Conservation (phyloP, 2,113 vertebrate species). For the Stigmatopora argus region DNA sequence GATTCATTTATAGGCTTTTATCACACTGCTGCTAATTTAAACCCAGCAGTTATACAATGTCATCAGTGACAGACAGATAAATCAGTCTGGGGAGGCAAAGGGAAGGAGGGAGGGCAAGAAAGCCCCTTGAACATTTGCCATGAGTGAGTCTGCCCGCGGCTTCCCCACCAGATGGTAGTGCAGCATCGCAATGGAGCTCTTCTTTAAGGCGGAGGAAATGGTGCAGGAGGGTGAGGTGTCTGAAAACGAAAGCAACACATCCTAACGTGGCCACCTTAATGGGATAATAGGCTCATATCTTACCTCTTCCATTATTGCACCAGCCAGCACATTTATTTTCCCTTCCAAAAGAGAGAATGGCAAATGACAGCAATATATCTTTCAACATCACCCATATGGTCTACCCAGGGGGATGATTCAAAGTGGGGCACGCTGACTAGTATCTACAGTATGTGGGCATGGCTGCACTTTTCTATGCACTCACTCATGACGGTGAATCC, state of each 20-base stretch:
- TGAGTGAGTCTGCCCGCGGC: conserved; percentile 12
- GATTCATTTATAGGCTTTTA: conserved; percentile 55
- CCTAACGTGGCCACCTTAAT: conserved; percentile 46
- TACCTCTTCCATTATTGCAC: conserved; percentile 44
- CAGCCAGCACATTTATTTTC: conserved; percentile 40
- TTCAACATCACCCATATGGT: conserved; percentile 52
- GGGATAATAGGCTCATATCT: conserved; percentile 56
- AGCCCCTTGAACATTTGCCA: conserved; percentile 12
- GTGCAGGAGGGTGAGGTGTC: conserved; percentile 53
- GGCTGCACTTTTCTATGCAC: conserved; percentile 51
- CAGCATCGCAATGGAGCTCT: conserved; percentile 40
- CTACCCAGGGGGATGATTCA: conserved; percentile 50
- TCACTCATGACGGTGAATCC: conserved; percentile 53
- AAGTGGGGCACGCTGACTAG: conserved; percentile 42
- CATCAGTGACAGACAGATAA: conserved; percentile 58
- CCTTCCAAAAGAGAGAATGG: conserved; percentile 27
- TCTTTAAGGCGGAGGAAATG: conserved; percentile 37
- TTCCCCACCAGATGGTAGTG: conserved; percentile 67
- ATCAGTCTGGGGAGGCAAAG: conserved; percentile 40
- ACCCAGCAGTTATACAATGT: conserved; percentile 57
- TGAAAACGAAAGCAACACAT: conserved; percentile 51
- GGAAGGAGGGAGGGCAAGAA: background rate
- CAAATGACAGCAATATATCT: conserved; percentile 53
- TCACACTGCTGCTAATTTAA: conserved; percentile 50
- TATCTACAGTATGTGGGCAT: conserved; percentile 35